phyloP scores from a whole-genome alignment of 2,113 vertebrate genomes.

The Promerops cafer region DNA sequence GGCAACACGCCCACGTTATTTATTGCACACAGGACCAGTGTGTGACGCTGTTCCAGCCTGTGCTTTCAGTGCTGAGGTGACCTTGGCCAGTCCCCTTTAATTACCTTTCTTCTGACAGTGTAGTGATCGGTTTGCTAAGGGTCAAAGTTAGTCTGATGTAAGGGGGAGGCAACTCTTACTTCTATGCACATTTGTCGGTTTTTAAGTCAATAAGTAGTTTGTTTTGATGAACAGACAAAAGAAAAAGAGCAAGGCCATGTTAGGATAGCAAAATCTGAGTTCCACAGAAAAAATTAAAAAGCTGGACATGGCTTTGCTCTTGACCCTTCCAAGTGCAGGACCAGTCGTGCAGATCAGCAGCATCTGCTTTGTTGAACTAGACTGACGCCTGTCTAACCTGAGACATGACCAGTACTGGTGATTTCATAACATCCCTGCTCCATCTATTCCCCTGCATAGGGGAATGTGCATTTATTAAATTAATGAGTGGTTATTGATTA shows the following conservation, averaged over 20 bases:
- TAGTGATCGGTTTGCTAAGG: neutral
- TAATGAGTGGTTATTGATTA: neutral
- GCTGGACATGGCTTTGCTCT: fast-evolving
- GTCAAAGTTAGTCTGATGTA: neutral
- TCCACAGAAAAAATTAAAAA: neutral
- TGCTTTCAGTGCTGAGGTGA: neutral
- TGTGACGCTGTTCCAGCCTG: neutral
- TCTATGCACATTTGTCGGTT: neutral
- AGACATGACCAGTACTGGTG: neutral
- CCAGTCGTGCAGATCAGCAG: neutral
- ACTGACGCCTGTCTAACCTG: neutral
- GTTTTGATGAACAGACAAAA: neutral
- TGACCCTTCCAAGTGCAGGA: neutral
- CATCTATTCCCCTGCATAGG: neutral
- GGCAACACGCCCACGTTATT: neutral
- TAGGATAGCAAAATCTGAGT: neutral
- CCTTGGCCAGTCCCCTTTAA: neutral
- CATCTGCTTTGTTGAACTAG: neutral
- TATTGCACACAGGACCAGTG: neutral
- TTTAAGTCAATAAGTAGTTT: neutral
- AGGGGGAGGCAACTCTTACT: neutral
- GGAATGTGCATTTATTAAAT: neutral
- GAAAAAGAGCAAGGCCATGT: neutral
- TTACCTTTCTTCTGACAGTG: neutral
- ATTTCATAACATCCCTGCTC: neutral